Base-by-base conservation (phyloP, 2,113 vertebrate species). In the Apteryx mantelli region DNA sequence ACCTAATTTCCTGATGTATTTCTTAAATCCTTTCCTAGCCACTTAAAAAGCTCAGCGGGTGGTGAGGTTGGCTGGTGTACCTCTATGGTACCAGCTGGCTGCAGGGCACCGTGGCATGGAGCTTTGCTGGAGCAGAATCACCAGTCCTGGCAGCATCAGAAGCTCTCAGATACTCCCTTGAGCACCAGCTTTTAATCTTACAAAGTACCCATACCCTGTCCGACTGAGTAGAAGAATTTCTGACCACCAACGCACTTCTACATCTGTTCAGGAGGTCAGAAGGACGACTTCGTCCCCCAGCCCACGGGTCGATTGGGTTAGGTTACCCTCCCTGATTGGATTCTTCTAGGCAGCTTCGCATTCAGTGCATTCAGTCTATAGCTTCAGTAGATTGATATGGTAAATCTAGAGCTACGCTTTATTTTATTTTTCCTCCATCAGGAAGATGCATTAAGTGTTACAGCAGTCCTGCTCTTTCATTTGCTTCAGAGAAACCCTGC, bases 381-480 rank as follows among this genome's bases (percentile, higher is more conserved):
- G 13, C 32, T 78, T 64, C 77, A 42, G 56, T 11, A 46, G 25
- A 82, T 32, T 61, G 74, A 52, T 1, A 1, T 3, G 11, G 52
- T 52, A 91, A 89, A 89, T 60, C 69, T 70, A 52, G 60, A 91
- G n/a, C 84, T 65, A 7, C 18, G 1, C 75, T 93, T 60, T 52
- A 64, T 91, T 81, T 69, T 55, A 52, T 74, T 55, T 74, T 28
- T 86, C 30, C 46, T 65, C n/a, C 79, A 65, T 73, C 94, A 87
- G 70, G 66, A 91, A 95, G 83, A 87, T 46, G 19, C 87, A 56
- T 76, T 71, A 68, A 52, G 7, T 13, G n/a, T 75, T 79, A 50
- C 26, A 84, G 60, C 55, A 78, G 73, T 6, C 6, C 55, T 44
- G n/a, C 13, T 88, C 46, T 60, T 68, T 89, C 38, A 46, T 82